These are phyloP conservation scores for Cyclura pinguis DNA, from an alignment of 2,797 vertebrate species.

Conservation along the genomic window DNA sequence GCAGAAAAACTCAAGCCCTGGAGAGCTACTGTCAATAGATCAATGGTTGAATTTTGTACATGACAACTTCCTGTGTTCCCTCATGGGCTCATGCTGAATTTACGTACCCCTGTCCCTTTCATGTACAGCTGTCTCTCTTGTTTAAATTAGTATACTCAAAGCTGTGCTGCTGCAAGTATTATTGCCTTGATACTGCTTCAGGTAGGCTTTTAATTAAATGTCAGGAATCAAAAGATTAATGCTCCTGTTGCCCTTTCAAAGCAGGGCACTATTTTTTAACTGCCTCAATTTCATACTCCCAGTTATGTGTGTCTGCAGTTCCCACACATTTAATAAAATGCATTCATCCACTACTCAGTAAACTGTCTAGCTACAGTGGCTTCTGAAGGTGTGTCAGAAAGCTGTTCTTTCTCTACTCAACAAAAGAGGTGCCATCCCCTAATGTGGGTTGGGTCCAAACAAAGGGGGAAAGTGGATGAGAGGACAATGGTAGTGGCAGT, in stretches of 20 bases:
- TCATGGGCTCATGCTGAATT: not conserved
- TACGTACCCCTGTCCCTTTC: not conserved
- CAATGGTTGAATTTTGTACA: not conserved
- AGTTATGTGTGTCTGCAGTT: not conserved
- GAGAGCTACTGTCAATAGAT: not conserved
- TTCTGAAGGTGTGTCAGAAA: not conserved
- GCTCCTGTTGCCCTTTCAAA: not conserved
- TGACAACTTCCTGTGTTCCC: not conserved
- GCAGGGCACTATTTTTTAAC: no score
- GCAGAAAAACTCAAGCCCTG: no score
- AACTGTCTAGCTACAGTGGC: not conserved
- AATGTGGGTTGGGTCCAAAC: not conserved
- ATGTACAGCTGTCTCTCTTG: no score
- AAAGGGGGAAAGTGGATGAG: not conserved
- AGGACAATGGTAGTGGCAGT: not conserved
- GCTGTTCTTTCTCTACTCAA: not conserved
- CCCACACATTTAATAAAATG: not conserved
- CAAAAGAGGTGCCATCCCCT: not conserved
- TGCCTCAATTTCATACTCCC: not conserved
- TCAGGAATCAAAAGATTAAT: not conserved
- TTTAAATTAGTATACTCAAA: not conserved
- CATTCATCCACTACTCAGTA: not conserved
- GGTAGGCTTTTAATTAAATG: fast-evolving
- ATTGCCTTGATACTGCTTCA: not conserved
- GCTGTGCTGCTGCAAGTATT: not conserved